Base-by-base conservation (phyloP, 1,140 invertebrate species). In the Lineus longissimus region DNA sequence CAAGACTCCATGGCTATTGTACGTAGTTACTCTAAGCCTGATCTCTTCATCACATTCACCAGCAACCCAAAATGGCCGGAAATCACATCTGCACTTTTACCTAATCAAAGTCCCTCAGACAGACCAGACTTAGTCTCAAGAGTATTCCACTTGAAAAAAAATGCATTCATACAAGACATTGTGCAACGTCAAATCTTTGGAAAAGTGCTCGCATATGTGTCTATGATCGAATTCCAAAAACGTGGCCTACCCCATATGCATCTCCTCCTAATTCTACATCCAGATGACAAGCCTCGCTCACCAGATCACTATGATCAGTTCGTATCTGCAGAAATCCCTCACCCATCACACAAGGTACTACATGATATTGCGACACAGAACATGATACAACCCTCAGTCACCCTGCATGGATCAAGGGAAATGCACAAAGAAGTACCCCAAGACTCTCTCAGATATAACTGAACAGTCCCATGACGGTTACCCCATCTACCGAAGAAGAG, bases 1-100 rank as follows among this genome's bases (percentile, higher is more conserved):
- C 81, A 84, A 70, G 83, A 86, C 74, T 78, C 80, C 0, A 81
- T 85, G 76, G 67, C 77, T 2, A 85, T 84, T 70, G 84, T 86
- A 6, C 69, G 81, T 9, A 63, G 72, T 30, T 82, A 76, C 74
- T 84, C 84, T n/a, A 70, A 72, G 36, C 81, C 82, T 22, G 73
- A 77, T 63, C 63, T 82, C 2, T 85, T 85, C 59, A 80, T 85
- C 25, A 85, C 82, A 36, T 80, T 86, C 30, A 86, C 84, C 17
- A 81, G 75, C 59, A 87, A 82, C 79, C 82, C 71, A 68, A 81
- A 67, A 58, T 87, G 85, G 85, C 55, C 40, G 1, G 80, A 86
- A 66, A 82, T 85, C 13, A 57, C 40, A 58, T 45, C 70, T 31
- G 55, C 67, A 11, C 63, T 84, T 54, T 61, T 71, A 13, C 62